Base-by-base conservation (phyloP, 1,140 invertebrate species). In the Diorhabda elongata region DNA sequence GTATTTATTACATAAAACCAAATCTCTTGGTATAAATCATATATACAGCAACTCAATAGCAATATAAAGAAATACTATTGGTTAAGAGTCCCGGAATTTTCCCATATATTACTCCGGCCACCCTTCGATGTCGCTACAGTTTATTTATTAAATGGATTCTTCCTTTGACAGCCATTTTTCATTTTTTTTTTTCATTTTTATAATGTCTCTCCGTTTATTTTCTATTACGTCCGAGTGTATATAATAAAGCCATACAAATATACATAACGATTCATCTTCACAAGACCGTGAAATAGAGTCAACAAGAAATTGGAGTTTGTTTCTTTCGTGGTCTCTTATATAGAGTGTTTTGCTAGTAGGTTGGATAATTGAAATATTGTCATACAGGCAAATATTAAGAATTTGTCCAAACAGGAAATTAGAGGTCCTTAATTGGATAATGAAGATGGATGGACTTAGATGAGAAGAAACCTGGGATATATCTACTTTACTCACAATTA, bases 61-160 rank as follows among this genome's bases (percentile, higher is more conserved):
- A 42, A 42, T 42, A 61, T 52, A 11, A 43, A 61, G 11, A 41
- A 42, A 43, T 41, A 42, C 59, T 57, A 57, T 57, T 52, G 44
- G 52, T 69, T 69, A 71, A 68, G 41, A 68, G 70, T 68, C 52
- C 60, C n/a, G 62, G 68, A 59, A 72, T 66, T 72, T 65, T 61
- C 52, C 71, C 65, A 67, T 72, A 69, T 72, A 72, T 72, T 64
- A 72, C 67, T 9, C 65, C 44, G 64, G 44, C 64, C 58, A 64
- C 71, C 67, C 58, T 65, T 61, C 60, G 66, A 60, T 72, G 71
- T 72, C 71, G 69, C 71, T 69, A 68, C 47, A 66, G 68, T 63
- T 68, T 67, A 72, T 72, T 72, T 72, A 72, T 72, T 69, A 72
- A 72, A 64, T 68, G 60, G 63, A 64, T 58, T 69, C 60, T 69